Percentiles rank a stretch among this genome's conserved stretches.
Evolutionary conservation across 2,888 invertebrate species (phyloP).

Genomic region (Liopterus haemorrhoidalis): DNA sequence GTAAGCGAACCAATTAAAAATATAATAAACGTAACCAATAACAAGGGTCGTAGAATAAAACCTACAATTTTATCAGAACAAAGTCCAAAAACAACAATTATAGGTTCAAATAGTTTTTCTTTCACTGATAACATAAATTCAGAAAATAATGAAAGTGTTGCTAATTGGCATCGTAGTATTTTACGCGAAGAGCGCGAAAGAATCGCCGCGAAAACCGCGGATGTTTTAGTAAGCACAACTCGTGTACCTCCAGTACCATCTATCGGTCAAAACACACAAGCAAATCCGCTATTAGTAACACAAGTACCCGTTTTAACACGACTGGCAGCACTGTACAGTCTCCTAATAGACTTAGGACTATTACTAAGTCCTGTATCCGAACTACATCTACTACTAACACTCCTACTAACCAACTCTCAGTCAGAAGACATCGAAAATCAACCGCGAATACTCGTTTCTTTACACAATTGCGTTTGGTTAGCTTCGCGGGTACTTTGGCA

Average conservation of each 20-base stretch:
- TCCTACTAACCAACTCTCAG: too few relatives aligned
- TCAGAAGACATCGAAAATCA: too few relatives aligned
- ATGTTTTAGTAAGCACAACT: slow-evolving; percentile 22
- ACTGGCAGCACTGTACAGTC: slow-evolving; percentile 55
- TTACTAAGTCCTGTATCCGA: slow-evolving; percentile 62
- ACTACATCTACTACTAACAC: slow-evolving; percentile 62
- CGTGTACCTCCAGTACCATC: slow-evolving; percentile 27
- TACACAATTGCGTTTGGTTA: slow-evolving; percentile 74
- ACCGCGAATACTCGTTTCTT: slow-evolving; percentile 28
- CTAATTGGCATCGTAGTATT: slow-evolving; percentile 40
- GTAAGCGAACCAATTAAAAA: not conserved
- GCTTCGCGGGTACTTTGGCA: slow-evolving; percentile 59
- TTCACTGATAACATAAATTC: slow-evolving; percentile 5
- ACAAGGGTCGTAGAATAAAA: slow-evolving; percentile 48
- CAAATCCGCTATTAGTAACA: too few relatives aligned
- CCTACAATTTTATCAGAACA: slow-evolving; percentile 46
- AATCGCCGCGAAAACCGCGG: slow-evolving; percentile 22
- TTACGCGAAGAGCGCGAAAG: slow-evolving; percentile 27
- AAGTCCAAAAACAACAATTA: slow-evolving; percentile 6
- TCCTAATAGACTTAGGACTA: slow-evolving; percentile 55
- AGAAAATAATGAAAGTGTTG: not conserved
- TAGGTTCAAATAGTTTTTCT: slow-evolving; percentile 9
- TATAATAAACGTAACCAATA: slow-evolving; percentile 20
- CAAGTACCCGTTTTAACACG: too few relatives aligned
- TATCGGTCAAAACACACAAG: too few relatives aligned